These are phyloP conservation scores for Notamacropus eugenii DNA, from an alignment of 2,797 vertebrate genomes.

Conservation along the genomic window DNA sequence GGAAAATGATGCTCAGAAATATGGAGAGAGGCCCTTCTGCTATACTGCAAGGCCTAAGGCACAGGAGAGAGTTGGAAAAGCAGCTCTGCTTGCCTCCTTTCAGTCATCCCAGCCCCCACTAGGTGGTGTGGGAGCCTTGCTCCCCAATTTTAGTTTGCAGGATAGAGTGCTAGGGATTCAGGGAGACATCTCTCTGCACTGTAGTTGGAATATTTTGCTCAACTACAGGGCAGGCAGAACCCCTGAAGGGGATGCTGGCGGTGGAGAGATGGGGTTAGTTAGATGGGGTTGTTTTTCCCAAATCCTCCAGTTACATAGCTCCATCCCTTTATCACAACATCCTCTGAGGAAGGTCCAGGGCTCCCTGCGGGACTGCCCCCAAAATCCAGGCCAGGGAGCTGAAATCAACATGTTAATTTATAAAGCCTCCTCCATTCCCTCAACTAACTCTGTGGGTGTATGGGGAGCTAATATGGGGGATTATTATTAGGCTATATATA, in stretches of 20 bases:
- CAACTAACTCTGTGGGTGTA: conserved; percentile 70
- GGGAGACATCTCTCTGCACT: neutral
- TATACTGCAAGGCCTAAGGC: neutral
- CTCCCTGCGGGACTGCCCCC: neutral
- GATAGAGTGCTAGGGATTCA: neutral
- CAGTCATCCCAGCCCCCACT: neutral
- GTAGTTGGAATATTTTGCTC: neutral
- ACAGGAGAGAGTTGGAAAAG: neutral
- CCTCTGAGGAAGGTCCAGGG: neutral
- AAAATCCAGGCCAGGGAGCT: conserved; percentile 7
- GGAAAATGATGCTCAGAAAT: neutral
- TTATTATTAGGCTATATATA: conserved; percentile 62
- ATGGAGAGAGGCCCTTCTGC: neutral
- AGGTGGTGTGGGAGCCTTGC: neutral
- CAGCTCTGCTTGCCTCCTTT: neutral
- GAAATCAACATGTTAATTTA: conserved; percentile 44
- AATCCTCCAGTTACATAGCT: neutral
- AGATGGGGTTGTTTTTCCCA: neutral
- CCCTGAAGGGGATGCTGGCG: neutral
- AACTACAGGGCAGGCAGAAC: neutral
- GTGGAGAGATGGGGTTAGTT: neutral
- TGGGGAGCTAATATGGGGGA: conserved; percentile 74
- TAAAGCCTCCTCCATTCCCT: conserved; percentile 41
- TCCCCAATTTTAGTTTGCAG: neutral
- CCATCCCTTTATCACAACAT: neutral